Evolutionary conservation across 2,888 invertebrate species (phyloP), one percentile per base, ranked within the genome.

Genomic region (Escarpia spicata): DNA sequence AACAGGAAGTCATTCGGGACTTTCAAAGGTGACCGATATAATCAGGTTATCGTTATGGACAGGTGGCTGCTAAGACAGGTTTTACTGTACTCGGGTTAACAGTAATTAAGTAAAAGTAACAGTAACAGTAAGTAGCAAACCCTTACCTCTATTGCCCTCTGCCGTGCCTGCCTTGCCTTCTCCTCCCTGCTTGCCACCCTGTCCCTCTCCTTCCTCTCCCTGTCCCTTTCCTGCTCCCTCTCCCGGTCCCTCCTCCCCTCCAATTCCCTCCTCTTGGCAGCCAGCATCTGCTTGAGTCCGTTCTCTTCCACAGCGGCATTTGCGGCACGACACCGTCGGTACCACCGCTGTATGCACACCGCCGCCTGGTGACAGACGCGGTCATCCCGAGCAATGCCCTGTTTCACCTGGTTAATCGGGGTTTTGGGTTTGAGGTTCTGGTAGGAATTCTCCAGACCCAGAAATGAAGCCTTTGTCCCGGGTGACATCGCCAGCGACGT

Each of bases 391-490:
- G 89, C 6, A 12, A 60, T 37, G 26, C 12, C 60, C 43, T 92
- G 92, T 31, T 92, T 92, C 45, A 95, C 95, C 93, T 96, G 95
- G 94, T 96, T 96, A 8, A 96, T 95, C 3, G 96, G 96, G 15
- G 95, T 95, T 94, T 96, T 96, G 92, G 95, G 96, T 94, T 96
- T 96, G 90, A 96, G 96, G 94, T 96, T 96, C 94, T 96, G 96
- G 93, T 95, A 96, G 1, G 96, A 96, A 92, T 96, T 96, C 94
- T 96, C 96, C 93, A 96, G 94, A 93, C 95, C 95, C 8, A 95
- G 95, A 45, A 96, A 94, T 26, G 96, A 95, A 8, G 95, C 95
- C 94, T 96, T 96, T 10, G 92, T 92, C 15, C 92, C 93, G 37
- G 95, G 94, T 75, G 94, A 94, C 94, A 95, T 95, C 4, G 95